Evolutionary conservation across 2,797 vertebrate genomes (phyloP).

Genomic region (Onychomys torridus): DNA sequence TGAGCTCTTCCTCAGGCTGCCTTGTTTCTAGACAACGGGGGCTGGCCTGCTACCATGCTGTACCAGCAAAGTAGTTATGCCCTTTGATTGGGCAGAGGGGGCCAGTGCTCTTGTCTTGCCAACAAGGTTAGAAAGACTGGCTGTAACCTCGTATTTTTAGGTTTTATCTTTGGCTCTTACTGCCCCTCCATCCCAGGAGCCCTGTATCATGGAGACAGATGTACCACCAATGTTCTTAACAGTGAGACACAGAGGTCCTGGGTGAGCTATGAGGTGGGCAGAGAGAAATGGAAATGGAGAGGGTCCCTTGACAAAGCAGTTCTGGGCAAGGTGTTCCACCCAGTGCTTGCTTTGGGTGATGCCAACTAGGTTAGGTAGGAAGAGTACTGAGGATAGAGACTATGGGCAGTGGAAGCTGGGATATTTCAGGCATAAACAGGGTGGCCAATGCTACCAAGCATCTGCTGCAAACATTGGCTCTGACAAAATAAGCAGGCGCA

Average conservation of each 20-base stretch:
- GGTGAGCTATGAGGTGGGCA: background rate
- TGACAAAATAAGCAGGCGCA: background rate
- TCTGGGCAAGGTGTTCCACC: background rate
- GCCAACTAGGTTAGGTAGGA: background rate
- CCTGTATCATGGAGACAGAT: background rate
- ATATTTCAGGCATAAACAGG: background rate
- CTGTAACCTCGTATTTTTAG: rapidly evolving
- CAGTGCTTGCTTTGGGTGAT: background rate
- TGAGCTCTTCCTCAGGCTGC: background rate
- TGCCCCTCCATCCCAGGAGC: background rate
- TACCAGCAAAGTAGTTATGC: background rate
- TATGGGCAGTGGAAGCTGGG: background rate
- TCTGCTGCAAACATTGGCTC: slow-evolving; percentile 66
- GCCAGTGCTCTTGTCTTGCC: background rate
- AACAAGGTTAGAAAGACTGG: background rate
- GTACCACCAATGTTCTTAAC: background rate
- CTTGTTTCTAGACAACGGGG: background rate
- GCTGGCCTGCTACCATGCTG: background rate
- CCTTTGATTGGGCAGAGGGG: background rate
- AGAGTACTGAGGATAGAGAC: background rate
- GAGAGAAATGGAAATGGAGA: background rate
- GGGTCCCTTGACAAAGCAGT: background rate
- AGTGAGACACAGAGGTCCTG: background rate
- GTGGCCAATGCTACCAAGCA: background rate
- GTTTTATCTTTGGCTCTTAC: background rate